Evolutionary conservation across 2,113 vertebrate species (phyloP).

Genomic region (Hyaena hyaena): DNA sequence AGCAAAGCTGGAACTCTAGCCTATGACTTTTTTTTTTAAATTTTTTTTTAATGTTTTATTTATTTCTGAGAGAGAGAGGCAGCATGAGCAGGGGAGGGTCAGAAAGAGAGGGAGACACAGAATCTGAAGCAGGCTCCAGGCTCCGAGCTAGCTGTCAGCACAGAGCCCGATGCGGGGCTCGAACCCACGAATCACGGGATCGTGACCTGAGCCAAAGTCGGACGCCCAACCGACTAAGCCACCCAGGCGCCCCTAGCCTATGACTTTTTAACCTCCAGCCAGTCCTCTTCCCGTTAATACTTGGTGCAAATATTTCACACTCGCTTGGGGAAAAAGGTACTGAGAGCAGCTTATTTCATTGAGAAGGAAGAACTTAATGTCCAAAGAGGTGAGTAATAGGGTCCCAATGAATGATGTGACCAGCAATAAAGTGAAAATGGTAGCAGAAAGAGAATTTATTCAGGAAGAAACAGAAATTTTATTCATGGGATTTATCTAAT

Average conservation of each 20-base stretch:
- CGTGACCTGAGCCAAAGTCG: too few species aligned
- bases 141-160: too few species aligned
- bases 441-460: not conserved
- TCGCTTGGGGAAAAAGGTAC: not conserved
- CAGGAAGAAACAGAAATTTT: not conserved
- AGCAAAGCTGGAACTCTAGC: not conserved
- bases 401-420: not conserved
- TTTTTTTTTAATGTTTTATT: too few species aligned
- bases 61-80: too few species aligned
- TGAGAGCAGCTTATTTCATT: constrained; percentile 1
- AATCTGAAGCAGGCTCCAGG: too few species aligned
- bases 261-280: not conserved
- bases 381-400: not conserved
- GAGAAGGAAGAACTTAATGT: not conserved
- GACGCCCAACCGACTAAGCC: too few species aligned
- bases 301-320: not conserved
- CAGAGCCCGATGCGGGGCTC: too few species aligned
- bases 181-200: too few species aligned
- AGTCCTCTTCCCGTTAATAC: not conserved
- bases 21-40: not conserved
- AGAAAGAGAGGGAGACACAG: too few species aligned
- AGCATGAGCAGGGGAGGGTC: too few species aligned
- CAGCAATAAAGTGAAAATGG: constrained; percentile 34
- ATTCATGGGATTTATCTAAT: not conserved
- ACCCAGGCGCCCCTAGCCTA: not conserved